Evolutionary conservation across 1,140 invertebrate genomes (phyloP).

Genomic region (Anadara kagoshimensis): DNA sequence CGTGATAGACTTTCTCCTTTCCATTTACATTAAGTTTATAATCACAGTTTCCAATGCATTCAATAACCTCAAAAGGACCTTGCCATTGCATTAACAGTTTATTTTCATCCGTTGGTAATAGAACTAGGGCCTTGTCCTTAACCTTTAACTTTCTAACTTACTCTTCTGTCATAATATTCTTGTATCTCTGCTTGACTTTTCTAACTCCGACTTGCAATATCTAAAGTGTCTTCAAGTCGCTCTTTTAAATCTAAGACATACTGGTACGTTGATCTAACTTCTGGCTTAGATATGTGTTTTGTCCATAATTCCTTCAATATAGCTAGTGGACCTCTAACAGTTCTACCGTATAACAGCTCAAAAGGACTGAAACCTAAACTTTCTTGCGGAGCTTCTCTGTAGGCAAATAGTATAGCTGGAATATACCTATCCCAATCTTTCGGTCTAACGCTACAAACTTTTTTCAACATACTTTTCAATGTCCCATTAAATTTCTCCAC

Average conservation of each 20-base stretch:
- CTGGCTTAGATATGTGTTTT: constrained; percentile 23
- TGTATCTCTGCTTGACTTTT: constrained; percentile 18
- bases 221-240: constrained; percentile 35
- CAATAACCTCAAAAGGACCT: constrained; percentile 29
- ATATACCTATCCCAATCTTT: constrained; percentile 66
- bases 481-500: constrained; percentile 25
- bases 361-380: constrained; percentile 56
- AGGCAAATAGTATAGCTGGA: too few relatives aligned
- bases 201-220: constrained; percentile 39
- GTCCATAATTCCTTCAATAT: constrained; percentile 61
- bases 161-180: constrained; percentile 35
- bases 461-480: constrained; percentile 21
- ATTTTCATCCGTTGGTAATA: constrained; percentile 32
- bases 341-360: constrained; percentile 58
- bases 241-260: constrained; percentile 48
- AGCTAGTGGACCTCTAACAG: constrained; percentile 52
- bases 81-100: constrained; percentile 40
- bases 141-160: constrained; percentile 29
- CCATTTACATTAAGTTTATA: constrained; percentile 20
- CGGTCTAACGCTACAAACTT: constrained; percentile 5
- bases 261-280: constrained; percentile 44
- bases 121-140: constrained; percentile 28
- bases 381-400: constrained; percentile 49
- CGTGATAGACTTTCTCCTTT: constrained; percentile 27
- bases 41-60: constrained; percentile 10